phyloP scores from a whole-genome alignment of 2,113 vertebrate genomes.

The Tachysurus fulvidraco region DNA sequence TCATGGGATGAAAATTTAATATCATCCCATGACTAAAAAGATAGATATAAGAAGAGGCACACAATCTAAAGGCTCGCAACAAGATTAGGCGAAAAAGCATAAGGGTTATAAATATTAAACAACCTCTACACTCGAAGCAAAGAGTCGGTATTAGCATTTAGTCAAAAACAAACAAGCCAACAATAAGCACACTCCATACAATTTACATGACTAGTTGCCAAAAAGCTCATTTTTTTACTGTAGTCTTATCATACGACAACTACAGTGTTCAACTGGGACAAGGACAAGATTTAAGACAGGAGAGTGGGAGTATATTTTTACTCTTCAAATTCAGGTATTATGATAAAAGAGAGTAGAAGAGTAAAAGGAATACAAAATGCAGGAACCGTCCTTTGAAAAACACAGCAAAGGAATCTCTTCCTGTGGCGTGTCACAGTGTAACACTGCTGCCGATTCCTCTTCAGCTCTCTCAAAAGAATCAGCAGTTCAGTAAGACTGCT shows the following conservation, averaged over 20 bases:
- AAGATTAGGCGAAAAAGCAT: background rate
- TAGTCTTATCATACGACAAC: conserved; percentile 8
- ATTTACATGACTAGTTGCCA: background rate
- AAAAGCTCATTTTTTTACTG: background rate
- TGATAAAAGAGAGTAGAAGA: conserved; percentile 17
- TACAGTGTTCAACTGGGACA: conserved; percentile 21
- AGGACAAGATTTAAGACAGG: conserved; percentile 25
- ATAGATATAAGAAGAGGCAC: background rate
- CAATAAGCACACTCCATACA: background rate
- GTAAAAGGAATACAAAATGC: conserved; percentile 32
- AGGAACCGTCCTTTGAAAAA: conserved; percentile 48
- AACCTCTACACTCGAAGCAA: background rate
- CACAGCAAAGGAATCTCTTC: conserved; percentile 8
- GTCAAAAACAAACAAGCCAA: background rate
- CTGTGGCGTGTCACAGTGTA: conserved; percentile 7
- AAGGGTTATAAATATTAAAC: conserved; percentile 29
- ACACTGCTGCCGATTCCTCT: conserved; percentile 12
- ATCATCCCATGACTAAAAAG: background rate
- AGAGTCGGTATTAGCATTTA: conserved; percentile 5
- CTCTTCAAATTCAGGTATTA: conserved; percentile 16
- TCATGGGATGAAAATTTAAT: background rate
- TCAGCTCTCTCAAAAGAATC: conserved; percentile 17
- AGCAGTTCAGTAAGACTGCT: background rate
- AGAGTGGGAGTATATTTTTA: background rate
- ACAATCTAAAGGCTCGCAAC: background rate